Percentiles rank a stretch among this genome's conserved stretches.
These are phyloP conservation scores for Volucella zonaria DNA, from an alignment of 2,888 invertebrate genomes.

Conservation along the genomic window DNA sequence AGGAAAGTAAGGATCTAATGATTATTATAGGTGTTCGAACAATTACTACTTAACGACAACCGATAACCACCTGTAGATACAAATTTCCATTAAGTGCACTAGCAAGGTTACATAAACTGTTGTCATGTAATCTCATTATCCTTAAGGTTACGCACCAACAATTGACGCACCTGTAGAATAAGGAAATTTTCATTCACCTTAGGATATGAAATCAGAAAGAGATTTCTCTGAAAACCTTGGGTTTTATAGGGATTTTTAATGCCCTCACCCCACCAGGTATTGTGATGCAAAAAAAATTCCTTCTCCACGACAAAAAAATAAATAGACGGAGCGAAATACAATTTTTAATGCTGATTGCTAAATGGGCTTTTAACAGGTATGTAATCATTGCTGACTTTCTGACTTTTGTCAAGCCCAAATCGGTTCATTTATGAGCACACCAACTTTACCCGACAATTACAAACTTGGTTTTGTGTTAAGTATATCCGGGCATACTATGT, in stretches of 20 bases:
- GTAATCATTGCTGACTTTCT: constrained; percentile 27
- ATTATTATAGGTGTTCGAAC: background rate
- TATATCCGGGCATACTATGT: background rate
- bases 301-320: constrained; percentile 15
- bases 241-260: constrained; percentile 28
- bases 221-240: constrained; percentile 31
- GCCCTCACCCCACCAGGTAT: constrained; percentile 42
- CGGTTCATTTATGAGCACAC: constrained; percentile 15
- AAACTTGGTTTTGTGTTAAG: constrained; percentile 32
- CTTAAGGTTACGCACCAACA: constrained; percentile 18
- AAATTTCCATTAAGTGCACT: constrained; percentile 13
- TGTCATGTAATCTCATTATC: constrained; percentile 54
- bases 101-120: constrained; percentile 34
- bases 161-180: constrained; percentile 20
- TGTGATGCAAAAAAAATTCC: background rate
- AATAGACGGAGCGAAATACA: background rate
- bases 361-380: constrained; percentile 34
- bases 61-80: constrained; percentile 57
- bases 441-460: constrained; percentile 50
- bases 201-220: background rate
- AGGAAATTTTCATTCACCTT: background rate
- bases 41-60: constrained; percentile 17
- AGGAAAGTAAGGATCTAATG: constrained; percentile 11
- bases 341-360: background rate
- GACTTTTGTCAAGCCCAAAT: constrained; percentile 40